Conservation (phyloP, 2,797 vertebrate species). For the Myiothlypis coronata region DNA sequence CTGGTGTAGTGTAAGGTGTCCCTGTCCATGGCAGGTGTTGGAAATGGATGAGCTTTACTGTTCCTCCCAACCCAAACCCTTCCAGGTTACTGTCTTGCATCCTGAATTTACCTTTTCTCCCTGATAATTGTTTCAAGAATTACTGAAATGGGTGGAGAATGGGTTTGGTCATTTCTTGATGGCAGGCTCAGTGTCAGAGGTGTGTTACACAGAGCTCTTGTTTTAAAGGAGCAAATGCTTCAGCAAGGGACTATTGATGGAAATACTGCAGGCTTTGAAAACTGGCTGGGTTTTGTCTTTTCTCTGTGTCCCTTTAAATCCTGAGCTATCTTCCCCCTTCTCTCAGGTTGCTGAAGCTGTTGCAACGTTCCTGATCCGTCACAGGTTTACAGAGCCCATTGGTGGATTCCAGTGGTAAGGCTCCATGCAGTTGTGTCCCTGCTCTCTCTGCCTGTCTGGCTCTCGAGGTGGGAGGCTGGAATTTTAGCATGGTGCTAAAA, state of each 20-base stretch:
- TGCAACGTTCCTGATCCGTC: conserved; percentile 93
- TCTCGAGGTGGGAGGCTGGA: background rate
- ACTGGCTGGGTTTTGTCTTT: background rate
- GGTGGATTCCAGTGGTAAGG: conserved; percentile 94
- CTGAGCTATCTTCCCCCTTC: fast-evolving
- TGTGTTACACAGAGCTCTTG: background rate
- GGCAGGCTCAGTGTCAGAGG: background rate
- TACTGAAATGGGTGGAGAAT: background rate
- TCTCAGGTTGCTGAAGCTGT: conserved; percentile 93
- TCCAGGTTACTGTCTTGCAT: background rate
- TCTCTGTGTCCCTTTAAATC: background rate
- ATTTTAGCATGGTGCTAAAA: background rate
- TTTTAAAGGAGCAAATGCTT: background rate
- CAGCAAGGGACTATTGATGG: background rate
- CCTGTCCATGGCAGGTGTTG: background rate
- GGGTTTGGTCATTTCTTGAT: background rate
- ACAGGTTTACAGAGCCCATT: conserved; percentile 95
- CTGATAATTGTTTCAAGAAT: background rate
- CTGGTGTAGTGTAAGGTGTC: background rate
- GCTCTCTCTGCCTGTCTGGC: background rate
- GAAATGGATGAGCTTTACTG: background rate
- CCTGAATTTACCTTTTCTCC: background rate
- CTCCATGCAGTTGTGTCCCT: background rate
- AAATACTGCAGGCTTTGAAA: background rate
- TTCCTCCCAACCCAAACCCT: background rate